Base-by-base conservation (phyloP, 2,113 vertebrate genomes). In the Ptyas mucosa region DNA sequence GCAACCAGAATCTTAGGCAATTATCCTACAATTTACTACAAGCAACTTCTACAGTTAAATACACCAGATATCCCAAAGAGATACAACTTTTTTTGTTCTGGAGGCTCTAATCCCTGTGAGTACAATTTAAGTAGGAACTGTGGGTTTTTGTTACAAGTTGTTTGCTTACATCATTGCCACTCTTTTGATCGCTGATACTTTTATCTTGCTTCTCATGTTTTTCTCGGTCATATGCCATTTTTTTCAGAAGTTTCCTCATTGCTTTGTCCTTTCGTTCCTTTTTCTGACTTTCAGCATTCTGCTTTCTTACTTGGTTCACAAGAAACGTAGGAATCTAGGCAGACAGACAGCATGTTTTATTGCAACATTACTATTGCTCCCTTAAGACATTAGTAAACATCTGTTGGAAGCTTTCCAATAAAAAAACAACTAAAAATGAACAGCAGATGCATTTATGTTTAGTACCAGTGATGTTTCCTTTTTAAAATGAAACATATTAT, bases 271-370 rank as follows among this genome's bases (percentile, higher is more conserved):
- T 98, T 90, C 97, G 98, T 39, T 98, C 97, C 95, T 99, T 99
- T 94, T 97, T 98, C 61, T 98, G 98, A 61, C 96, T 98, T 96
- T 98, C 98, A 64, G 96, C 97, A 94, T 99, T 99, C 92, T 99
- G 99, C 12, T 98, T 98, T 94, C 99, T 98, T 89, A 99, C 98
- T 98, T 99, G 99, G 91, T 97, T 98, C 96, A 99, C 97, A 94
- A 99, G 98, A 96, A 99, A 99, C 96, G 99, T 99, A 1, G 99
- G 99, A 94, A 99, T 99, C 99, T 99, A 95, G 85, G 93, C 46
- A 39, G 92, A 95, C 24, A 95, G 0, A 95, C 23, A 58, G 11
- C 12, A 43, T 88, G 75, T 86, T 69, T 95, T 21, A 81, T 43
- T 85, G 10, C 11, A 94, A 92, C 34, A 91, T n/a, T 21, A 81